Evolutionary conservation across 2,888 invertebrate species (phyloP).

Genomic region (Athripsodes cinereus): DNA sequence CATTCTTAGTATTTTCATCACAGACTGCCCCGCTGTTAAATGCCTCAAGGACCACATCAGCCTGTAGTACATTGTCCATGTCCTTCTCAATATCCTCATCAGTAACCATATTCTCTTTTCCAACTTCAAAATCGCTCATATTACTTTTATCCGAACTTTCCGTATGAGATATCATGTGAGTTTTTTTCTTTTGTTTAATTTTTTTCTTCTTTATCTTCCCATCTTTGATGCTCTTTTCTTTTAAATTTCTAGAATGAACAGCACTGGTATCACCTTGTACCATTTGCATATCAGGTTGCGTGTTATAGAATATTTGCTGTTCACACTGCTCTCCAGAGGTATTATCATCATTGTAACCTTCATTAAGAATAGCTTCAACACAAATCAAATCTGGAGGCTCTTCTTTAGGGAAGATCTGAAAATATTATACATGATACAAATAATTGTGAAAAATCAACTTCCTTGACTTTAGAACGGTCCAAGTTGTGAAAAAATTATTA

Average conservation of each 20-base stretch:
- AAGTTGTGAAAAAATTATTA: no score
- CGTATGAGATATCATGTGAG: neutral
- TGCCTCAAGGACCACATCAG: slow-evolving; percentile 40
- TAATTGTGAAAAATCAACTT: no score
- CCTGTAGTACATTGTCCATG: slow-evolving; percentile 46
- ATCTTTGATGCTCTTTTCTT: neutral
- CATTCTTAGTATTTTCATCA: slow-evolving; percentile 44
- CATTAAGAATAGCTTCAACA: slow-evolving; percentile 11
- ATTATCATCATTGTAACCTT: slow-evolving; percentile 3
- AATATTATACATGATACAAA: no score
- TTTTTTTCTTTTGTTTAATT: slow-evolving; percentile 5
- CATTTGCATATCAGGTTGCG: neutral
- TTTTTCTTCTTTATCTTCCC: slow-evolving; percentile 9
- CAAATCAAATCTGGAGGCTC: slow-evolving; percentile 17
- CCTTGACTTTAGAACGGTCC: no score
- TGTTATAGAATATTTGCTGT: neutral
- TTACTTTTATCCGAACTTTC: neutral
- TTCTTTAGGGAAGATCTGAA: slow-evolving; percentile 14
- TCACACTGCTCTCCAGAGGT: no score
- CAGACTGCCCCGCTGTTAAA: slow-evolving; percentile 43
- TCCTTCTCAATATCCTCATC: slow-evolving; percentile 41
- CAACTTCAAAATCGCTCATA: slow-evolving; percentile 1
- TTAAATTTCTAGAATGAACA: neutral
- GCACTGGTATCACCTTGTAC: neutral
- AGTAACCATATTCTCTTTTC: slow-evolving; percentile 14